These are phyloP conservation scores for Trachelipus rathkii DNA, from an alignment of 1,140 invertebrate genomes.

Conservation along the genomic window DNA sequence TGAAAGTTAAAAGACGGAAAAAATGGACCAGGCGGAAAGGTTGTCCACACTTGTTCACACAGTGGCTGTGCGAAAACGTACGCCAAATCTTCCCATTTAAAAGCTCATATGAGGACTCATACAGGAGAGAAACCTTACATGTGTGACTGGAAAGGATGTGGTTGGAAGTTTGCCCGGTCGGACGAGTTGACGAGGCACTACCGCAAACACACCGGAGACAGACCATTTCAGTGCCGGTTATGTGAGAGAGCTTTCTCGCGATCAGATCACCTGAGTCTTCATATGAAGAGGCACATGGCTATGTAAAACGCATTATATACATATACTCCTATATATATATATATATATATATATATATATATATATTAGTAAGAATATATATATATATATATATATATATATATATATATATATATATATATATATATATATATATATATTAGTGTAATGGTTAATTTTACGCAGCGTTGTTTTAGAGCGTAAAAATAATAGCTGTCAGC, in stretches of 20 bases:
- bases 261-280: constrained; percentile 62
- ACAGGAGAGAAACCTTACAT: constrained; percentile 67
- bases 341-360: neutral
- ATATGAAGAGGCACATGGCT: constrained; percentile 61
- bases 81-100: constrained; percentile 67
- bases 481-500: neutral
- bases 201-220: constrained; percentile 60
- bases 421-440: constrained; percentile 5
- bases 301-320: neutral
- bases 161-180: constrained; percentile 76
- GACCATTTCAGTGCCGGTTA: constrained; percentile 59
- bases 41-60: constrained; percentile 60
- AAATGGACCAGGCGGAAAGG: constrained; percentile 37
- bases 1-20: constrained; percentile 35
- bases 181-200: constrained; percentile 72
- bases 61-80: constrained; percentile 66
- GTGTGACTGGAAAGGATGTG: constrained; percentile 75
- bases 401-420: constrained; percentile 5
- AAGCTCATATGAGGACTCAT: constrained; percentile 62
- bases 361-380: neutral
- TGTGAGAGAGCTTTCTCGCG: constrained; percentile 63
- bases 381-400: constrained; percentile 5
- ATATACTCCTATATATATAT: neutral
- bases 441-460: neutral
- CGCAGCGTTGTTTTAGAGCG: neutral